A percentile compares a stretch with the other conserved stretches of the same genome.
These are phyloP conservation scores for Limnephilus rhombicus DNA, from an alignment of 2,888 invertebrate genomes.

Conservation along the genomic window DNA sequence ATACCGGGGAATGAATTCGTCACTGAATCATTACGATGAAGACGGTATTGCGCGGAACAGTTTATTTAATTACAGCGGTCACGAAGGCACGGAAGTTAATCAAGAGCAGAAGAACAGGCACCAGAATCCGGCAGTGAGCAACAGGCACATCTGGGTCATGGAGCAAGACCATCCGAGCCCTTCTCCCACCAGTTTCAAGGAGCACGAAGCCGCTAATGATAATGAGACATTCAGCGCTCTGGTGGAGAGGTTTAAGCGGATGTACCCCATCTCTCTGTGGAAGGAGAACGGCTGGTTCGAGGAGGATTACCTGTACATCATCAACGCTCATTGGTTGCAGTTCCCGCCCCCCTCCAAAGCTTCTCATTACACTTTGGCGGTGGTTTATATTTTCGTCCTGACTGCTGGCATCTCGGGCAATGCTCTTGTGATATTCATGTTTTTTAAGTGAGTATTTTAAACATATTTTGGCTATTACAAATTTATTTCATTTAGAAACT, in stretches of 20 bases:
- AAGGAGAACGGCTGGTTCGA: slow-evolving; percentile 77
- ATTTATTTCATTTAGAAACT: neutral
- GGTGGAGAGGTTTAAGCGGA: slow-evolving; percentile 71
- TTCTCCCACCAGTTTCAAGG: neutral
- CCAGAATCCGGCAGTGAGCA: neutral
- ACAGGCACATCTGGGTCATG: slow-evolving; percentile 34
- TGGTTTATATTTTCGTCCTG: slow-evolving; percentile 81
- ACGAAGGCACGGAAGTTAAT: neutral
- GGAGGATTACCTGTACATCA: slow-evolving; percentile 78
- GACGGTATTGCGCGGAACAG: neutral
- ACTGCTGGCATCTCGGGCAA: slow-evolving; percentile 85
- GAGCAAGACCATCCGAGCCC: neutral
- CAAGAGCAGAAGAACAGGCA: neutral
- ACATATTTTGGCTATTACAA: neutral
- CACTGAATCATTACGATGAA: neutral
- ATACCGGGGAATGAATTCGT: neutral
- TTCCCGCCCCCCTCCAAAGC: slow-evolving; percentile 80
- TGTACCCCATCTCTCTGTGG: slow-evolving; percentile 77
- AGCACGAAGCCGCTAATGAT: slow-evolving; percentile 20
- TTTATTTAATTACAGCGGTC: slow-evolving; percentile 48
- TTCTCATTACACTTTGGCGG: slow-evolving; percentile 80
- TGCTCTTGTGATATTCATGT: slow-evolving; percentile 84
- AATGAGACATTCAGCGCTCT: slow-evolving; percentile 65
- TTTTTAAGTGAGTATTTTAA: slow-evolving; percentile 79
- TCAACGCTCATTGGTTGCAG: slow-evolving; percentile 86